These are phyloP conservation scores for Polietes domitor DNA, from an alignment of 2,888 invertebrate species.

Conservation along the genomic window DNA sequence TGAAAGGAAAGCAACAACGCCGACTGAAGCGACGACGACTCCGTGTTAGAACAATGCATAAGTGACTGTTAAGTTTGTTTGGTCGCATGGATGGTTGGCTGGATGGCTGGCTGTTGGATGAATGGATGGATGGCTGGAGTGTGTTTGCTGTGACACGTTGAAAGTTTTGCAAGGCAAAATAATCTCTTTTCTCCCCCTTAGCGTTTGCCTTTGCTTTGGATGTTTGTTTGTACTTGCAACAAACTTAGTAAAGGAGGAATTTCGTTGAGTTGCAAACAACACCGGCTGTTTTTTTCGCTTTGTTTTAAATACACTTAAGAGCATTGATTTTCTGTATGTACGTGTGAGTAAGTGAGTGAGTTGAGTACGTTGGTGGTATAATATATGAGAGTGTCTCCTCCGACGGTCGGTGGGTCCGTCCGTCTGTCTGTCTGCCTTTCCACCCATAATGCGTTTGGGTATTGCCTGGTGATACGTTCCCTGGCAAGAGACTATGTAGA, in stretches of 20 bases:
- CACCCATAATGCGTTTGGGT: conserved; percentile 10
- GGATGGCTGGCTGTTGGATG: neutral
- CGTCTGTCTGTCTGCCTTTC: neutral
- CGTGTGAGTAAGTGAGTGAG: neutral
- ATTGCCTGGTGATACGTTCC: neutral
- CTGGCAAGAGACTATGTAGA: neutral
- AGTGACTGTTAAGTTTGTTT: conserved; percentile 33
- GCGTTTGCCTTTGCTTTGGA: neutral
- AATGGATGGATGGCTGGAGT: conserved; percentile 1
- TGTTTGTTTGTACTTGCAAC: conserved; percentile 22
- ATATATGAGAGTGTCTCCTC: neutral
- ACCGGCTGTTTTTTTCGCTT: neutral
- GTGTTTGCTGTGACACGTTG: conserved; percentile 35
- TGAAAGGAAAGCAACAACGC: neutral
- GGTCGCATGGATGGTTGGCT: neutral
- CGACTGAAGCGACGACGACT: neutral
- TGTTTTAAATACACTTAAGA: conserved; percentile 7
- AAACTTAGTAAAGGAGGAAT: conserved; percentile 32
- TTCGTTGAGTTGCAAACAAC: neutral
- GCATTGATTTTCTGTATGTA: conserved; percentile 7
- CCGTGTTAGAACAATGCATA: conserved; percentile 22
- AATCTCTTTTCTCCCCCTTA: neutral
- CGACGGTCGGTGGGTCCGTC: neutral
- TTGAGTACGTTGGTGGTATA: neutral
- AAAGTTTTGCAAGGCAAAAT: conserved; percentile 1